phyloP scores from a whole-genome alignment of 2,797 vertebrate genomes.

The Xenops minutus region DNA sequence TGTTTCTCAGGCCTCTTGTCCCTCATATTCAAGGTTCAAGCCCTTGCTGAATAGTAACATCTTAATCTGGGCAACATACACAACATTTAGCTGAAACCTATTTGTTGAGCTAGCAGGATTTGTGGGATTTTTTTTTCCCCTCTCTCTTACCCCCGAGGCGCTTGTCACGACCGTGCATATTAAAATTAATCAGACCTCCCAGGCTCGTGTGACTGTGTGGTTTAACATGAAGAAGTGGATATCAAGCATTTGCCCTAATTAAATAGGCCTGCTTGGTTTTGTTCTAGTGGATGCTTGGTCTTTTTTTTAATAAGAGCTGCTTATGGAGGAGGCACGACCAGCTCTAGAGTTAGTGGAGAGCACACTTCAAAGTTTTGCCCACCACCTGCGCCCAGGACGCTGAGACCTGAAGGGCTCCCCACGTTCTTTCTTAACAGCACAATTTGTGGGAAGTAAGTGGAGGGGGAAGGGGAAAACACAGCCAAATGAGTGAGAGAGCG shows the following conservation, averaged over 20 bases:
- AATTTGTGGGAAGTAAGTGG: not conserved
- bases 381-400: constrained; percentile 76
- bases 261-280: constrained; percentile 76
- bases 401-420: constrained; percentile 64
- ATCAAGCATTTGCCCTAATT: constrained; percentile 76
- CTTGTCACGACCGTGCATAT: constrained; percentile 79
- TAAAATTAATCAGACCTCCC: constrained; percentile 81
- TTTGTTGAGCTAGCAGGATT: constrained; percentile 54
- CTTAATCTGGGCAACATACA: constrained; percentile 67
- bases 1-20: constrained; percentile 74
- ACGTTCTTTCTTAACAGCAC: constrained; percentile 19
- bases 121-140: constrained; percentile 18
- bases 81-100: constrained; percentile 44
- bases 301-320: constrained; percentile 81
- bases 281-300: constrained; percentile 77
- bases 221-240: constrained; percentile 75
- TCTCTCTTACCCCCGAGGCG: constrained; percentile 67
- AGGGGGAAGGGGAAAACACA: constrained; percentile 4
- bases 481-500: not conserved
- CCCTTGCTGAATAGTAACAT: constrained; percentile 70
- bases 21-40: constrained; percentile 61
- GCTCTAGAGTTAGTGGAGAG: constrained; percentile 75
- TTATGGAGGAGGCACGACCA: constrained; percentile 71
- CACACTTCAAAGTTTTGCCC: constrained; percentile 75
- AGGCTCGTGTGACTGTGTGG: constrained; percentile 68